These are phyloP conservation scores for Stenurella melanura DNA, from an alignment of 2,888 invertebrate genomes.

Conservation along the genomic window DNA sequence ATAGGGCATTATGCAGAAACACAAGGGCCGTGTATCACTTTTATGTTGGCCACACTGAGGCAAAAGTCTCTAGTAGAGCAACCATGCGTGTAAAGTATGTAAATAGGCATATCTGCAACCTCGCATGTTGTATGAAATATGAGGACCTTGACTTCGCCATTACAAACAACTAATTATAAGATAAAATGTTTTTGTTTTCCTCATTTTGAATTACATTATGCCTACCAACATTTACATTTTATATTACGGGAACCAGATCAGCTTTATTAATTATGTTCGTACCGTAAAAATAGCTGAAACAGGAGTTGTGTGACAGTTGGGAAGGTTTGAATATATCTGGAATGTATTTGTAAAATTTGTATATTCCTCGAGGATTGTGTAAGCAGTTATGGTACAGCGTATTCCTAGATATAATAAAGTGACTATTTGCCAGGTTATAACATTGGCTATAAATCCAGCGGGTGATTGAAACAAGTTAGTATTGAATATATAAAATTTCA, in stretches of 20 bases:
- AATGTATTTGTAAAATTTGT: too few relatives aligned
- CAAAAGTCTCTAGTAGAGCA: slow-evolving; percentile 66
- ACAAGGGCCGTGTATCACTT: slow-evolving; percentile 68
- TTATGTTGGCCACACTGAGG: slow-evolving; percentile 68
- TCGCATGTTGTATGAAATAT: slow-evolving; percentile 58
- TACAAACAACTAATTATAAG: slow-evolving; percentile 34
- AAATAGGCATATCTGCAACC: slow-evolving; percentile 63
- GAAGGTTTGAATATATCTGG: too few relatives aligned
- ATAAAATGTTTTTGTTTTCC: slow-evolving; percentile 27
- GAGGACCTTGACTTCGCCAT: slow-evolving; percentile 35
- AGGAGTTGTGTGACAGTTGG: background rate
- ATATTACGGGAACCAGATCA: background rate
- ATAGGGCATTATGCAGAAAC: slow-evolving; percentile 64
- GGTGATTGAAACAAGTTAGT: too few relatives aligned
- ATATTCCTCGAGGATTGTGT: too few relatives aligned
- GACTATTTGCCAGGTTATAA: too few relatives aligned
- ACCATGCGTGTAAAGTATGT: slow-evolving; percentile 69
- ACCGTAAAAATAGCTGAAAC: background rate
- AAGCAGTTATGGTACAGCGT: too few relatives aligned
- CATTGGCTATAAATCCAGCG: too few relatives aligned
- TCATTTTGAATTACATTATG: slow-evolving; percentile 3
- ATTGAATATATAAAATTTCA: too few relatives aligned
- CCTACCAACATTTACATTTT: slow-evolving; percentile 9
- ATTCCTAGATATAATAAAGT: too few relatives aligned
- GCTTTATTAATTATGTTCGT: background rate